Evolutionary conservation across 2,888 invertebrate genomes (phyloP).

Genomic region (Hipparchia sbordonii): DNA sequence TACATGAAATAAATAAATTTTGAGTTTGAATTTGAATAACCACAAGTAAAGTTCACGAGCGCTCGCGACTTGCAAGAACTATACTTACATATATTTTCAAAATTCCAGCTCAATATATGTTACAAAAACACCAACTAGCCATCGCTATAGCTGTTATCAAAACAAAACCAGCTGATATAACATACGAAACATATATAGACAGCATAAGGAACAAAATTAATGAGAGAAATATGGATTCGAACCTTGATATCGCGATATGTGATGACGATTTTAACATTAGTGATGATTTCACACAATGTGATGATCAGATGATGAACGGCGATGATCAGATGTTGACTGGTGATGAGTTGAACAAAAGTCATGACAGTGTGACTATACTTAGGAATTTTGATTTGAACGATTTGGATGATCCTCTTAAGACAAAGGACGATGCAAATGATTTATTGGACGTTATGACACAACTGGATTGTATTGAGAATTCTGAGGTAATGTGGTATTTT

Average conservation of each 20-base stretch:
- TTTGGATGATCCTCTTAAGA: not conserved
- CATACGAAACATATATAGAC: constrained; percentile 31
- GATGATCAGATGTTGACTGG: not conserved
- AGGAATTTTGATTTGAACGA: constrained; percentile 37
- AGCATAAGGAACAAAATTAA: constrained; percentile 29
- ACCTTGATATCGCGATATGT: constrained; percentile 32
- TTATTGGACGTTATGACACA: constrained; percentile 28
- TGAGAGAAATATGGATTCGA: constrained; percentile 21
- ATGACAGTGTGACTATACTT: constrained; percentile 38
- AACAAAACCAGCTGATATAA: constrained; percentile 36
- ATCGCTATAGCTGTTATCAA: constrained; percentile 39
- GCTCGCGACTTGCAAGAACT: too few species aligned
- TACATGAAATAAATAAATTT: too few species aligned
- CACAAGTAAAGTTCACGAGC: too few species aligned
- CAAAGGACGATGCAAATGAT: constrained; percentile 2
- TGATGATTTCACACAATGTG: constrained; percentile 25
- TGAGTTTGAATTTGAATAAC: too few species aligned
- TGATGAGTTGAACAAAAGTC: constrained; percentile 24
- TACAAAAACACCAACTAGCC: constrained; percentile 40
- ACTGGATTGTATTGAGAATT: constrained; percentile 17
- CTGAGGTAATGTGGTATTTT: constrained; percentile 13
- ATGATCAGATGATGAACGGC: constrained; percentile 3
- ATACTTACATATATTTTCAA: not conserved
- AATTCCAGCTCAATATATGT: constrained; percentile 34
- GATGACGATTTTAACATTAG: constrained; percentile 37